Evolutionary conservation across 1,140 invertebrate species (phyloP).

Genomic region (Tetramorium parvispinum): DNA sequence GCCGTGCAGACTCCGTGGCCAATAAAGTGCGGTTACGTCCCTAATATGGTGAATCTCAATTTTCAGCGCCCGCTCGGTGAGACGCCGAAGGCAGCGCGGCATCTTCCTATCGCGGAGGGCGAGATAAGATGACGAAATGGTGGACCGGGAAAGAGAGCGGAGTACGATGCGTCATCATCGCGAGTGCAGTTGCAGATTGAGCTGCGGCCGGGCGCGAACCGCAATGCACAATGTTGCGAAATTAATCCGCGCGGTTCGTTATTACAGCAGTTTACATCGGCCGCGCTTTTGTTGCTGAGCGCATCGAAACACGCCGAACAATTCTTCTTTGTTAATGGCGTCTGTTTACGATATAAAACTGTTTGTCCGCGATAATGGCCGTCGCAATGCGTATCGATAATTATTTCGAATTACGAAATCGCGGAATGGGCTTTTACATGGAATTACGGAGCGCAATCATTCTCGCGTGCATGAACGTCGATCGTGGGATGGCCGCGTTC

Average conservation of each 20-base stretch:
- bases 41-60: slow-evolving; percentile 85
- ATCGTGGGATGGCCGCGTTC: slow-evolving; percentile 66
- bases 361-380: slow-evolving; percentile 76
- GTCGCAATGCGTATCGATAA: slow-evolving; percentile 75
- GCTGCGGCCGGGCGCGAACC: slow-evolving; percentile 60
- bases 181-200: slow-evolving; percentile 65
- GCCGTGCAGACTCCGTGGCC: slow-evolving; percentile 82
- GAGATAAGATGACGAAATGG: background rate
- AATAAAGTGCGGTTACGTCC: slow-evolving; percentile 85
- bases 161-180: slow-evolving; percentile 11
- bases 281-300: slow-evolving; percentile 73
- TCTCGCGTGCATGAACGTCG: slow-evolving; percentile 73
- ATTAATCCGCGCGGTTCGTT: slow-evolving; percentile 75
- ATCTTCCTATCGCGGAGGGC: background rate
- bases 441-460: slow-evolving; percentile 74
- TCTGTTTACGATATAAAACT: slow-evolving; percentile 77
- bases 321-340: slow-evolving; percentile 77
- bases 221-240: slow-evolving; percentile 64
- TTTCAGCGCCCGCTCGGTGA: slow-evolving; percentile 75
- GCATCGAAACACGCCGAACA: slow-evolving; percentile 72
- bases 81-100: background rate
- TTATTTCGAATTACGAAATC: slow-evolving; percentile 78
- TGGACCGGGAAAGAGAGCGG: background rate
- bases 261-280: slow-evolving; percentile 74
- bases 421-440: slow-evolving; percentile 76